phyloP scores from a whole-genome alignment of 2,797 vertebrate species.

The Sebastes goodei region DNA sequence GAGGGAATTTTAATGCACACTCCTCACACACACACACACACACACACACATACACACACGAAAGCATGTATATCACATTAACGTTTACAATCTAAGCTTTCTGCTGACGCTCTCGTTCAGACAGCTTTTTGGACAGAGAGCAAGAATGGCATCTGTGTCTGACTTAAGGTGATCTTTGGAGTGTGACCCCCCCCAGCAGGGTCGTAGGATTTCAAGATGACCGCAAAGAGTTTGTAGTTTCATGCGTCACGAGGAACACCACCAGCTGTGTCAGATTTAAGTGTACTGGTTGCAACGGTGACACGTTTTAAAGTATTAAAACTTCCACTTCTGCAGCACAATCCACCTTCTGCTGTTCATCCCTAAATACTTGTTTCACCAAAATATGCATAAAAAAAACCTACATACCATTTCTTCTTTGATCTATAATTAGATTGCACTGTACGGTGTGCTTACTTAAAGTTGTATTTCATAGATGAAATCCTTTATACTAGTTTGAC shows the following conservation, averaged over 20 bases:
- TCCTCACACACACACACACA: conserved; percentile 5
- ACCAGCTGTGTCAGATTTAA: conserved; percentile 15
- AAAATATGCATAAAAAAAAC: background rate
- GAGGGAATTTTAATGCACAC: conserved; percentile 63
- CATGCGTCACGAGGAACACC: conserved; percentile 11
- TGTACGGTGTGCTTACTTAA: background rate
- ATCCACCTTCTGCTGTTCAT: background rate
- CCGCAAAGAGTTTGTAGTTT: conserved; percentile 13
- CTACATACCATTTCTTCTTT: background rate
- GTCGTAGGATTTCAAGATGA: conserved; percentile 39
- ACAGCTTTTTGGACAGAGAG: conserved; percentile 31
- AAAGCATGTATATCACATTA: conserved; percentile 50
- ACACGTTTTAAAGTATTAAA: background rate
- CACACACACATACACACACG: background rate
- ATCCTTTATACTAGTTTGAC: background rate
- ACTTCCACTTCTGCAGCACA: background rate
- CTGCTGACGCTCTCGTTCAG: conserved; percentile 52
- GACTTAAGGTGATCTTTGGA: conserved; percentile 16
- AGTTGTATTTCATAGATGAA: background rate
- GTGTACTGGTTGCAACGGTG: background rate
- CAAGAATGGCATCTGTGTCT: conserved; percentile 4
- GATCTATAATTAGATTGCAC: background rate
- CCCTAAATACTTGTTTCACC: background rate
- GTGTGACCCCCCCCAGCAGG: conserved; percentile 9
- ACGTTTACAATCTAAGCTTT: conserved; percentile 51